phyloP scores from a whole-genome alignment of 2,797 vertebrate species.

The Sylvilagus floridanus region DNA sequence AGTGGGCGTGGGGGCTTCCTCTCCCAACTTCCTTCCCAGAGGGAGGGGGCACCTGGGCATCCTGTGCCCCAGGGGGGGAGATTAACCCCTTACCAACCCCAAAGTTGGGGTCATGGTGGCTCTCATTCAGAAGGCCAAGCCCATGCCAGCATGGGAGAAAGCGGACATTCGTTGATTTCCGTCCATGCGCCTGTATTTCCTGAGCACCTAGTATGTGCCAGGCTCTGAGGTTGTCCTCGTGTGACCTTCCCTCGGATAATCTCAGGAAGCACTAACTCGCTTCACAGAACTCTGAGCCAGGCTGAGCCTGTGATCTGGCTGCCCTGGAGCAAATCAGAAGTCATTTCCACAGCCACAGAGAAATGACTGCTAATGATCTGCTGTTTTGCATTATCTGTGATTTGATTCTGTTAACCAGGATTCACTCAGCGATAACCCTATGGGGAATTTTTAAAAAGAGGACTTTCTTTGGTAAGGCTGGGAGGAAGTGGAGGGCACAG shows the following conservation, averaged over 20 bases:
- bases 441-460: background rate
- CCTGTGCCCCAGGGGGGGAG: slow-evolving; percentile 67
- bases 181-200: background rate
- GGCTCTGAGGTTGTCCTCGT: background rate
- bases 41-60: slow-evolving; percentile 65
- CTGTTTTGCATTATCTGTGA: slow-evolving; percentile 56
- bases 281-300: slow-evolving; percentile 7
- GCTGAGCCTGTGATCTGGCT: background rate
- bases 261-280: slow-evolving; percentile 53
- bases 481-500: background rate
- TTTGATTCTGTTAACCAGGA: slow-evolving; percentile 53
- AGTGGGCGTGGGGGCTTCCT: slow-evolving; percentile 72
- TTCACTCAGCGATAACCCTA: slow-evolving; percentile 13
- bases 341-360: slow-evolving; percentile 19
- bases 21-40: slow-evolving; percentile 70
- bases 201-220: background rate
- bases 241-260: background rate
- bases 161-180: background rate
- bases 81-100: slow-evolving; percentile 25
- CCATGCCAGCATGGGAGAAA: background rate
- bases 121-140: background rate
- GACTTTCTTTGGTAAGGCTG: background rate
- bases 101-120: background rate
- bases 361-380: slow-evolving; percentile 29
- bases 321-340: slow-evolving; percentile 49